Evolutionary conservation across 2,888 invertebrate species (phyloP), one percentile per base, ranked within the genome.

Genomic region (Cosmopolites sordidus): DNA sequence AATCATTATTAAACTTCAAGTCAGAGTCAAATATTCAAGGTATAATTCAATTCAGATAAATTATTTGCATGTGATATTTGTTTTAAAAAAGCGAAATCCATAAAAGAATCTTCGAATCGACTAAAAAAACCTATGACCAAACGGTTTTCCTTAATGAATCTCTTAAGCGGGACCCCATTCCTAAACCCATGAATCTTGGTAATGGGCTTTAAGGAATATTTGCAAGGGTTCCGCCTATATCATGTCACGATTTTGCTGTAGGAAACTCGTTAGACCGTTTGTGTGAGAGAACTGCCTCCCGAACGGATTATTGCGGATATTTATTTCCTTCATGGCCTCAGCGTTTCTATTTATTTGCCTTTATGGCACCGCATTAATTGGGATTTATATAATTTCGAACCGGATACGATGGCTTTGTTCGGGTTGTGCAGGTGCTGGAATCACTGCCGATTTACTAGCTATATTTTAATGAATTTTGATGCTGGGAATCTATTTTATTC

Each of bases 161-260:
- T 40, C 42, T 48, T 47, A 55, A 60, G 59, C 55, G 58, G 55
- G 64, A 65, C 63, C 65, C 62, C 60, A 61, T 64, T 66, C 30
- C 64, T 50, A 60, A 64, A 63, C 67, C 66, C 67, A 69, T 68
- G 68, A 68, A 69, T 70, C 68, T 69, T 66, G 65, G 64, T 63
- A 66, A 66, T 65, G 65, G 64, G 62, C 64, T 64, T 64, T 65
- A 66, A 66, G 67, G 68, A 70, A 69, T 69, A 70, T 67, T 68
- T 65, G 66, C 67, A 59, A 63, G 53, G 60, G 68, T 53, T 60
- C 68, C 71, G 69, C 71, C 71, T 67, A 68, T 70, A 66, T 63
- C 68, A 61, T 70, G 70, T 69, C 66, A 58, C 64, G 64, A 66
- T 64, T 67, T 66, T 63, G 65, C 51, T 41, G 46, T 48, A 48